Conservation (phyloP, 92 coral and sea anemone genomes). For the Palythoa caribaeorum region DNA sequence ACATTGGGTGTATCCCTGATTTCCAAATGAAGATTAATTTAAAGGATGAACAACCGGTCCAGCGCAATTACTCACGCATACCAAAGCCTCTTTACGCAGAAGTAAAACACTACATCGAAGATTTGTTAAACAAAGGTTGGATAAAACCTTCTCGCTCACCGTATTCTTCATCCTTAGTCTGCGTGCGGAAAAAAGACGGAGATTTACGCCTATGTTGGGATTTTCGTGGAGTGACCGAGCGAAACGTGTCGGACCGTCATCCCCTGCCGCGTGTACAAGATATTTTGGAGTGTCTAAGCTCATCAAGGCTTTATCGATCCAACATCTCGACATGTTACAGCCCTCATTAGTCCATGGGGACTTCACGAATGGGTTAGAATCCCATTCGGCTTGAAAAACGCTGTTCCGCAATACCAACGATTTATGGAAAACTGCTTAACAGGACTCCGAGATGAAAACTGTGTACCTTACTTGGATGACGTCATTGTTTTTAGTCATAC, state of each 20-base stretch:
- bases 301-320: conserved; percentile 56
- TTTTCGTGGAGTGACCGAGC: conserved; percentile 20
- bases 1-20: conserved; percentile 22
- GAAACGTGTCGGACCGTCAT: conserved; percentile 36
- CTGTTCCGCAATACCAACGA: conserved; percentile 45
- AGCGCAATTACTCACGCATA: conserved; percentile 9
- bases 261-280: conserved; percentile 42
- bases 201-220: conserved; percentile 29
- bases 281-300: conserved; percentile 21
- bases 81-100: conserved; percentile 46
- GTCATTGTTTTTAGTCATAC: conserved; percentile 61
- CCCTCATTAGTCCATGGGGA: conserved; percentile 65
- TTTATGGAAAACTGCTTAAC: conserved; percentile 41
- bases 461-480: conserved; percentile 63
- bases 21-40: conserved; percentile 42
- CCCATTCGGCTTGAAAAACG: conserved; percentile 62
- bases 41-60: conserved; percentile 34
- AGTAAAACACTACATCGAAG: conserved; percentile 38
- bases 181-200: conserved; percentile 46
- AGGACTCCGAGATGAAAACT: conserved; percentile 50
- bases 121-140: conserved; percentile 34
- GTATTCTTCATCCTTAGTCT: conserved; percentile 48
- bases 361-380: conserved; percentile 61
- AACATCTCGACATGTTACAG: conserved; percentile 42
- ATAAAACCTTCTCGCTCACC: conserved; percentile 27